Evolutionary conservation across 1,140 invertebrate genomes (phyloP).

Genomic region (Phenacoccus solenopsis): DNA sequence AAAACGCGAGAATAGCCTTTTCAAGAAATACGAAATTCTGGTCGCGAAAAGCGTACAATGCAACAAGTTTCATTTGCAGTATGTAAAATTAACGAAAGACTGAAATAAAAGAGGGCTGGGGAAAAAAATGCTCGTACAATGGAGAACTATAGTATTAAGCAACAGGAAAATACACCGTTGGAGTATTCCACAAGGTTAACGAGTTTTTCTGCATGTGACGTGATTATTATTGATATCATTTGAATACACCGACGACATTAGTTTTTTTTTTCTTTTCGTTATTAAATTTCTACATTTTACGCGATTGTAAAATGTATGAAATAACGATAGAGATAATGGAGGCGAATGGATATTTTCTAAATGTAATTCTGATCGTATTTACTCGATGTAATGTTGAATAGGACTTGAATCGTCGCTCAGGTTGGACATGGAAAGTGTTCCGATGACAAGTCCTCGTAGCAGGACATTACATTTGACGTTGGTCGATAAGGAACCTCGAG

Average conservation of each 20-base stretch:
- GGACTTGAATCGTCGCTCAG: neutral
- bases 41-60: too few species aligned
- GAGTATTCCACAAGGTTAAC: neutral
- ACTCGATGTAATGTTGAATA: too few species aligned
- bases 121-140: neutral
- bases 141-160: too few species aligned
- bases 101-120: neutral
- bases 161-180: neutral
- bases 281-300: too few species aligned
- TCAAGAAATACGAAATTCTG: too few species aligned
- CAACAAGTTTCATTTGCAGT: neutral
- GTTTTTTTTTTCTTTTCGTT: neutral
- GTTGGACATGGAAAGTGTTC: neutral
- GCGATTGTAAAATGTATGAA: too few species aligned
- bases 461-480: neutral
- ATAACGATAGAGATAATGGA: too few species aligned
- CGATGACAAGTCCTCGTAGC: neutral
- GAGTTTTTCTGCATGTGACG: neutral
- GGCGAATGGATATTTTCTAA: too few species aligned
- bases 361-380: too few species aligned
- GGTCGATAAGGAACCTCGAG: conserved; percentile 19
- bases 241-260: neutral
- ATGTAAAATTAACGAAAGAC: neutral
- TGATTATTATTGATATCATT: neutral
- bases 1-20: too few species aligned